Evolutionary conservation across 2,888 invertebrate species (phyloP).

Genomic region (Parnassius glacialis): DNA sequence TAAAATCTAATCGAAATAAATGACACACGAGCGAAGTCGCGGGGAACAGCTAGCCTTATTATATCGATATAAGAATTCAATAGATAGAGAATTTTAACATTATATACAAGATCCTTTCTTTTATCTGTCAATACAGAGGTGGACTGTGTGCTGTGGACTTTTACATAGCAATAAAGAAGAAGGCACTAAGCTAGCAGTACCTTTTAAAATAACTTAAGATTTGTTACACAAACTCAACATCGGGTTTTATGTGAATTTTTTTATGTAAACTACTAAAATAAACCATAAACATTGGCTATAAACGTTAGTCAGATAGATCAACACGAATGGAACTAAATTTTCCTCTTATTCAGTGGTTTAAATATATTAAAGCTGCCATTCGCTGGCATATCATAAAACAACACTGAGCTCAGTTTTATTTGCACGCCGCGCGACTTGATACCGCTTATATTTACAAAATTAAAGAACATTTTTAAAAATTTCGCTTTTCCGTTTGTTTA

Average conservation of each 20-base stretch:
- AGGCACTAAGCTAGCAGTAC: too few species aligned
- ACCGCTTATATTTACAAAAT: neutral
- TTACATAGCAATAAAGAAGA: too few species aligned
- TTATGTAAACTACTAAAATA: constrained; percentile 1
- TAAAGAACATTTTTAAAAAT: neutral
- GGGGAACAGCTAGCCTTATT: too few species aligned
- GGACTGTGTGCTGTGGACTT: too few species aligned
- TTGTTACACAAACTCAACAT: neutral
- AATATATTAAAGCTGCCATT: neutral
- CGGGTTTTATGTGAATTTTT: neutral
- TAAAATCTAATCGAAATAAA: too few species aligned
- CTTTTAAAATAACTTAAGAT: neutral
- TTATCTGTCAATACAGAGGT: too few species aligned
- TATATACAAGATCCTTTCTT: too few species aligned
- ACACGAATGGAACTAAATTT: neutral
- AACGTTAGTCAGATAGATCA: neutral
- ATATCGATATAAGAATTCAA: too few species aligned
- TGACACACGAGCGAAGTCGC: too few species aligned
- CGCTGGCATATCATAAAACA: neutral
- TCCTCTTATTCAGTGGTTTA: neutral
- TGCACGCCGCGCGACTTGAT: neutral
- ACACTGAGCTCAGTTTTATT: neutral
- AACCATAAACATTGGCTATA: constrained; percentile 1
- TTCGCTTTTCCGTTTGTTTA: neutral
- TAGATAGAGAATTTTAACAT: too few species aligned